phyloP scores from a whole-genome alignment of 2,113 vertebrate genomes.

The Takifugu flavidus region DNA sequence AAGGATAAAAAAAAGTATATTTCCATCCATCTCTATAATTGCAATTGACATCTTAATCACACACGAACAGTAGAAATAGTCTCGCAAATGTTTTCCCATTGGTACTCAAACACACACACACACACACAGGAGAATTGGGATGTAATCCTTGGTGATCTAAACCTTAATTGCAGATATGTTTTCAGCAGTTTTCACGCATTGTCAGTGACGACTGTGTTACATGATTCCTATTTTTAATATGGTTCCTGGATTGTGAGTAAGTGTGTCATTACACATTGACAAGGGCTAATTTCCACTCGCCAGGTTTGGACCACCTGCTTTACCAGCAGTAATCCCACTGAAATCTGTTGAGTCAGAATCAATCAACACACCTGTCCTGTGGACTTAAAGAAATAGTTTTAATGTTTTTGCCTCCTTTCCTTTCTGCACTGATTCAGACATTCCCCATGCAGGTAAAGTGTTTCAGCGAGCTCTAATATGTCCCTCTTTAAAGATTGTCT shows the following conservation, averaged over 20 bases:
- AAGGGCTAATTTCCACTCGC: slow-evolving; percentile 5
- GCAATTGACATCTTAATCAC: slow-evolving; percentile 18
- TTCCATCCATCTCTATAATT: slow-evolving; percentile 19
- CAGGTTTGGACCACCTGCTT: slow-evolving; percentile 10
- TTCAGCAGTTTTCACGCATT: slow-evolving; percentile 29
- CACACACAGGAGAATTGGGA: not conserved
- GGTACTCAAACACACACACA: not conserved
- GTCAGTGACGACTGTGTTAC: slow-evolving; percentile 13
- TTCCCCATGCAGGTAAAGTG: too few species aligned
- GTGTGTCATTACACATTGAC: too few species aligned
- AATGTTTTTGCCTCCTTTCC: not conserved
- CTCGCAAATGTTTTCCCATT: not conserved
- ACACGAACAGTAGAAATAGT: not conserved
- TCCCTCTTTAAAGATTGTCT: too few species aligned
- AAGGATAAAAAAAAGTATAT: slow-evolving; percentile 3
- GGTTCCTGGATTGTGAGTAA: too few species aligned
- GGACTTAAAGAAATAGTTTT: not conserved
- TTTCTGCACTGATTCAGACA: too few species aligned
- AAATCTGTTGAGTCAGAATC: slow-evolving; percentile 38
- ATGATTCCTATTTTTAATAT: too few species aligned
- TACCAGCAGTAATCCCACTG: slow-evolving; percentile 30
- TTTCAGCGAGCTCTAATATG: too few species aligned
- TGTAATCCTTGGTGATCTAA: slow-evolving; percentile 26
- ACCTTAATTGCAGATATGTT: slow-evolving; percentile 30
- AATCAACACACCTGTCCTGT: slow-evolving; percentile 47